Evolutionary conservation across 2,797 vertebrate species (phyloP), one percentile per base, ranked within the genome.

Genomic region (Peromyscus melanophrys): DNA sequence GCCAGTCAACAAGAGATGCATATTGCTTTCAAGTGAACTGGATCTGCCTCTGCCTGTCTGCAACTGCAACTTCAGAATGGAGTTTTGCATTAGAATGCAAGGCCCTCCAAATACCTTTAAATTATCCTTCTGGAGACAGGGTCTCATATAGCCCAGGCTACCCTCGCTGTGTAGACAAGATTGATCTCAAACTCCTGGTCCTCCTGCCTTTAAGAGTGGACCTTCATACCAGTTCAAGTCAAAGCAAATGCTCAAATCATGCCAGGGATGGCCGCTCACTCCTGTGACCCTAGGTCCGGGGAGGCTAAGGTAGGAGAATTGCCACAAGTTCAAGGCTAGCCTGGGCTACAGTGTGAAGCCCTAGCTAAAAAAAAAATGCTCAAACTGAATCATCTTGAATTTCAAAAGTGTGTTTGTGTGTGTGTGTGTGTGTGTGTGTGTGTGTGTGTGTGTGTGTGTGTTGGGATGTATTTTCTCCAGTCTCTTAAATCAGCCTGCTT

Each of bases 51-150:
- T 94, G 96, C 93, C 96, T 95, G 95, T 95, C 90, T 97, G 97
- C 96, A 96, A 57, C 0, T 0, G 95, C 96, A 96, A 61, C 0
- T 1, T 94, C 95, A 94, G 49, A 12, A 34, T 37, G 19, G 34
- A 97, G 96, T 97, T 98, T 97, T 98, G 95, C 96, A 97, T 98
- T 97, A 98, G 92, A 89, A 61, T 23, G 2, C 78, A 94, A 98
- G 71, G 92, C 65, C 92, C 94, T 97, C 25, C 1, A 94, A 69
- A 95, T 98, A 96, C 92, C 93, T 97, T 97, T 91, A 96, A 93
- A 85, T 84, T 89, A 92, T 90, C 96, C 75, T n/a, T 76, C 55
- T 46, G 71, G 71, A 89, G 55, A 46, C 37, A 59, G 69, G 17
- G 27, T 59, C 52, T 59, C 52, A 29, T 75, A 23, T 4, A 75